Conservation (phyloP, 2,888 invertebrate species). For the Norana najaformis region DNA sequence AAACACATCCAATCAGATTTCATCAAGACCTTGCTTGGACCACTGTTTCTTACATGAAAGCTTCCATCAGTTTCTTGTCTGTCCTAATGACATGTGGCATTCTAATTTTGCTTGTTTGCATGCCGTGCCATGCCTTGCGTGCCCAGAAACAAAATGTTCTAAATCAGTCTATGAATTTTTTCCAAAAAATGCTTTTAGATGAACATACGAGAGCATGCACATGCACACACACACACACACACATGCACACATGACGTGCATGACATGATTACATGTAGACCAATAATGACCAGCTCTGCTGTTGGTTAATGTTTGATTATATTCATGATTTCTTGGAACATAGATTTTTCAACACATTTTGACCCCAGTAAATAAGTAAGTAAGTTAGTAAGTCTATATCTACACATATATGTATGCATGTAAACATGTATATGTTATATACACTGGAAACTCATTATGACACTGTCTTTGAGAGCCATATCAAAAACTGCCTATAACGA, state of each 20-base stretch:
- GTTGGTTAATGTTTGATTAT: not conserved
- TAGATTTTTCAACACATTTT: not conserved
- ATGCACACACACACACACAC: not conserved
- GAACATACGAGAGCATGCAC: not conserved
- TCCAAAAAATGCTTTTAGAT: not conserved
- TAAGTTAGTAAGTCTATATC: not conserved
- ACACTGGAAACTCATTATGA: no score
- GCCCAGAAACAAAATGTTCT: not conserved
- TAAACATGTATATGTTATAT: no score
- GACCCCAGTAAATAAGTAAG: not conserved
- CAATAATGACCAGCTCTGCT: not conserved
- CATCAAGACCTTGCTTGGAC: not conserved
- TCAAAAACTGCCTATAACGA: no score
- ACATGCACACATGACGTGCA: not conserved
- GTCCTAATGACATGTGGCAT: not conserved
- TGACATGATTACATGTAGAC: not conserved
- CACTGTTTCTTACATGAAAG: not conserved
- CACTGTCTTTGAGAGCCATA: no score
- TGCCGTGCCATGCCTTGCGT: not conserved
- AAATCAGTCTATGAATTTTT: not conserved
- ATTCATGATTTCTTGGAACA: not conserved
- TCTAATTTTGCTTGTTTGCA: not conserved
- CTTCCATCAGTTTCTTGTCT: not conserved
- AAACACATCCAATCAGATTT: not conserved
- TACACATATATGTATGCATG: not conserved